Evolutionary conservation across 2,797 vertebrate species (phyloP), one percentile per base, ranked within the genome.

Genomic region (Triplophysa yarkandensis): DNA sequence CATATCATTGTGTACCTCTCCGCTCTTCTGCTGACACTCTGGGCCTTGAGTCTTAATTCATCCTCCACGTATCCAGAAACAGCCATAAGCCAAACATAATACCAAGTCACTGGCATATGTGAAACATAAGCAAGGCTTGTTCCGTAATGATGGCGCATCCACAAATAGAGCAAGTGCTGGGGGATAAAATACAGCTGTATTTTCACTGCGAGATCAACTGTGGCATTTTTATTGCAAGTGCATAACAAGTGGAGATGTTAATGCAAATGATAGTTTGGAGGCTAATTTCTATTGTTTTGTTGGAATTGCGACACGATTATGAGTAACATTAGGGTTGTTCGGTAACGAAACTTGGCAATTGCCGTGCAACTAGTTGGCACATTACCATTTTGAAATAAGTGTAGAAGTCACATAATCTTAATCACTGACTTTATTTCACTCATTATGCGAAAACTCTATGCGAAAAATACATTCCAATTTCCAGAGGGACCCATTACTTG

Each of bases 31-130:
- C 70, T 74, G 74, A 77, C 68, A 76, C 68, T 46, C 69, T 30
- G 32, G 11, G 44, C 34, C 0, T 25, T 17, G 23, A 72, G 65
- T 57, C 58, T 64, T 64, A 73, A 73, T 80, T 77, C 65, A 73
- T 62, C 52, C 60, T 60, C 64, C 63, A 70, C 44, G 65, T 57
- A 68, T 62, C 39, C 58, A 73, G 64, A 68, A 68, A 64, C 60
- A 78, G 58, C 63, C 76, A 73, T 65, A 61, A 71, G 76, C 63
- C 70, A 61, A 61, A 68, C 55, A 27, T 34, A 64, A 71, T 34
- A 66, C 30, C 36, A 21, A 71, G 62, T 71, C 55, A 57, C 48
- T 68, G 34, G 54, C 17, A 13, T 34, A 39, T 32, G 52, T 52
- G 23, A 46, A 64, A 60, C 61, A 57, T 44, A 21, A 6, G 55